Base-by-base conservation (phyloP, 2,888 invertebrate species). In the Daptonema setosum region DNA sequence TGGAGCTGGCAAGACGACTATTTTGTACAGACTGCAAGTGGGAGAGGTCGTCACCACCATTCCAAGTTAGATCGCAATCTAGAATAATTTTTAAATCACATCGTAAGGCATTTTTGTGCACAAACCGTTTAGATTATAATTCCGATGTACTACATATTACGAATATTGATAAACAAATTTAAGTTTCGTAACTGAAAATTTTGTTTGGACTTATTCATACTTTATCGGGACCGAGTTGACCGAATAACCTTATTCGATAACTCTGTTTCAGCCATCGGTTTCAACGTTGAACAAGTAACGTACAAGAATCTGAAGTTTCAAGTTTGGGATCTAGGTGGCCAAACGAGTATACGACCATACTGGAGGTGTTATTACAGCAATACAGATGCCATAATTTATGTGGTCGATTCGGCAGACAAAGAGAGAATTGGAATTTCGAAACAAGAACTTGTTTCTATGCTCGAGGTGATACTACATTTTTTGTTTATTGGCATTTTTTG, bases 341-440 rank as follows among this genome's bases (percentile, higher is more conserved):
- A 97, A 73, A 95, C 93, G 60, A 93, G 91, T 78, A 95, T 95
- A 75, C 81, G 93, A 76, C 95, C 95, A 0, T 97, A 97, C 73
- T 97, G 97, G 97, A 80, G 97, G 74, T 97, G 95, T 79, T 97
- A 97, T 75, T 97, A 91, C 74, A 90, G 93, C 64, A 97, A 97
- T 76, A 97, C 97, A 71, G 97, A 99, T 78, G 97, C 97, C 70
- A 93, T 97, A 67, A 95, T 97, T 68, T 97, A 97, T 76, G 97
- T 99, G 56, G 93, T 95, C 54, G 97, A 99, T 75, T 95, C 93
- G 53, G 93, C 90, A 57, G 97, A 99, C 75, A 82, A 86, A 74
- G 97, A 99, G 77, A 78, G 97, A 76, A 91, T 97, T 79, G 90
- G 91, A 66, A 91, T 95, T 76, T 91, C 93, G 62, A 95, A 93